Conservation (phyloP, 23 tunicate genomes). For the Oikopleura vanhoeffeni region DNA sequence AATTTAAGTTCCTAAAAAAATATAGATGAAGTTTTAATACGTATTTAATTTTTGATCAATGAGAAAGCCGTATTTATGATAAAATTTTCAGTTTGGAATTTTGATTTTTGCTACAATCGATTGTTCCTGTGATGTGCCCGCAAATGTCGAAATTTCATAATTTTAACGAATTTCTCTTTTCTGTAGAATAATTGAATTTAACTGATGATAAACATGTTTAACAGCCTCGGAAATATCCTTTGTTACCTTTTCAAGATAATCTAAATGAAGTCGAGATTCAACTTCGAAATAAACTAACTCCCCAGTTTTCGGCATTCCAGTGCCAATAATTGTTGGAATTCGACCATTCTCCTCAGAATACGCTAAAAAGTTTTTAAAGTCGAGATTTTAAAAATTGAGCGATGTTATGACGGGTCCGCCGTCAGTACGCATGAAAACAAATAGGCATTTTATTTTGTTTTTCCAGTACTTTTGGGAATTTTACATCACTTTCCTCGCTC, state of each 20-base stretch:
- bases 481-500: too few species aligned
- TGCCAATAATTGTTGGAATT: neutral
- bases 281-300: constrained; percentile 7
- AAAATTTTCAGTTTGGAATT: too few species aligned
- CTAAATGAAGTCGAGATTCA: neutral
- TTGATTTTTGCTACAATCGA: too few species aligned
- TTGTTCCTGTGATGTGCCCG: too few species aligned
- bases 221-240: constrained; percentile 9
- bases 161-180: neutral
- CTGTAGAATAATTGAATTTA: neutral
- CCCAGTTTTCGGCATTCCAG: constrained; percentile 14
- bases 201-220: neutral
- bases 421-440: too few species aligned
- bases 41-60: too few species aligned
- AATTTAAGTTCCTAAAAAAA: too few species aligned
- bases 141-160: neutral
- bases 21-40: too few species aligned
- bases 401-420: too few species aligned
- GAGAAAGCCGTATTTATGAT: too few species aligned
- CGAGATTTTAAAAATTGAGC: too few species aligned
- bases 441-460: neutral
- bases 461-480: too few species aligned
- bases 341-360: neutral
- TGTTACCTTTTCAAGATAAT: neutral
- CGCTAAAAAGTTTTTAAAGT: constrained; percentile 3